Evolutionary conservation across 2,797 vertebrate genomes (phyloP), one percentile per base, ranked within the genome.

Genomic region (Falco peregrinus): DNA sequence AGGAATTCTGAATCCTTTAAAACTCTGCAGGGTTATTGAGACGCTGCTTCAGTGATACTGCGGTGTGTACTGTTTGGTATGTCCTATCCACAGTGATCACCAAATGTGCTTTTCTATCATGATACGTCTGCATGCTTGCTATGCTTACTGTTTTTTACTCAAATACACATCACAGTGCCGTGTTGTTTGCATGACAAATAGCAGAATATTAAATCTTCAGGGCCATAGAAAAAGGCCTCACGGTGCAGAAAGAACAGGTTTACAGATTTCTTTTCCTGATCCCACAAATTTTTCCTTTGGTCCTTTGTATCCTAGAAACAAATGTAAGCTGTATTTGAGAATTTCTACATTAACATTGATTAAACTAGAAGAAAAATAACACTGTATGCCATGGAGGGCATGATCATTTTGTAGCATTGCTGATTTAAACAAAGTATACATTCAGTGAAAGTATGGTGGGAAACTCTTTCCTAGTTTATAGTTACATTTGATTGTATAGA

Each of bases 111-210:
- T 89, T 87, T 93, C 71, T 93, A 4, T 60, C 95, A 94, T 8
- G 16, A 65, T 71, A 39, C 7, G 19, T 88, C 91, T 96, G 96
- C 96, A 96, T 96, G 95, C 69, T 96, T 95, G 78, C 65, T 90
- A 31, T 84, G 65, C 75, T 92, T 94, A 76, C 77, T 90, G 92
- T 65, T 91, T 92, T 94, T 85, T 63, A 54, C 54, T 95, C 91
- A 85, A 90, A 67, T 84, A 41, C 74, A 75, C 86, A 92, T 79
- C 80, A 48, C 74, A 57, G 54, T 92, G 82, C 56, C 0, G 68
- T 95, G 86, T 95, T 81, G 70, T 90, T 92, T 97, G 96, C 91
- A 97, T 96, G 96, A 96, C 79, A 71, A 96, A 71, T 82, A 82
- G 26, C 76, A 78, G 80, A 95, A 83, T 93, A 73, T 79, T 74